A percentile compares a stretch with the other conserved stretches of the same genome.
phyloP scores from a whole-genome alignment of 1,140 invertebrate species.

The Octopus sinensis region DNA sequence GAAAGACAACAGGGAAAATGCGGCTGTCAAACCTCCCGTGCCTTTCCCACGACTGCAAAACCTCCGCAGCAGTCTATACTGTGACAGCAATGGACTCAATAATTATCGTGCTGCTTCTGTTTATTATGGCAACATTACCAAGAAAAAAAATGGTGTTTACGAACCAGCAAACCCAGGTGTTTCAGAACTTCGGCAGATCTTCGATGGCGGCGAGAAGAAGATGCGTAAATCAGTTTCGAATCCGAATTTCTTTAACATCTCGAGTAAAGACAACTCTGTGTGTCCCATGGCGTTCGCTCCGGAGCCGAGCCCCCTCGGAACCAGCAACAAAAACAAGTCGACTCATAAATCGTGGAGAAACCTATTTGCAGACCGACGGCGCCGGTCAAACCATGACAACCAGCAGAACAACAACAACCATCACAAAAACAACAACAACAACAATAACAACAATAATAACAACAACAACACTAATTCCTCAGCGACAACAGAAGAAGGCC shows the following conservation, averaged over 20 bases:
- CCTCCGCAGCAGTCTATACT: conserved; percentile 35
- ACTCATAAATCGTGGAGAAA: background rate
- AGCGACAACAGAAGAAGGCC: too few relatives aligned
- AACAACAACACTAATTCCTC: too few relatives aligned
- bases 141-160: conserved; percentile 28
- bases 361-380: background rate
- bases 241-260: conserved; percentile 47
- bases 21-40: conserved; percentile 29
- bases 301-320: background rate
- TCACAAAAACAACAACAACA: background rate
- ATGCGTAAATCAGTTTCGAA: conserved; percentile 47
- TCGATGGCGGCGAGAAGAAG: conserved; percentile 30
- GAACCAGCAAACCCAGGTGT: conserved; percentile 33
- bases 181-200: conserved; percentile 36
- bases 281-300: background rate
- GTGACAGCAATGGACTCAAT: background rate
- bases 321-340: background rate
- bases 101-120: conserved; percentile 33
- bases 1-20: conserved; percentile 14
- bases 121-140: conserved; percentile 36
- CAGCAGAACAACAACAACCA: background rate
- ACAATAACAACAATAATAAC: too few relatives aligned
- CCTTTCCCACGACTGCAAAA: conserved; percentile 43
- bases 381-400: background rate
- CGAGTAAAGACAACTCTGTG: conserved; percentile 37